Base-by-base conservation (phyloP, 2,113 vertebrate genomes). In the Baryphthengus martii region DNA sequence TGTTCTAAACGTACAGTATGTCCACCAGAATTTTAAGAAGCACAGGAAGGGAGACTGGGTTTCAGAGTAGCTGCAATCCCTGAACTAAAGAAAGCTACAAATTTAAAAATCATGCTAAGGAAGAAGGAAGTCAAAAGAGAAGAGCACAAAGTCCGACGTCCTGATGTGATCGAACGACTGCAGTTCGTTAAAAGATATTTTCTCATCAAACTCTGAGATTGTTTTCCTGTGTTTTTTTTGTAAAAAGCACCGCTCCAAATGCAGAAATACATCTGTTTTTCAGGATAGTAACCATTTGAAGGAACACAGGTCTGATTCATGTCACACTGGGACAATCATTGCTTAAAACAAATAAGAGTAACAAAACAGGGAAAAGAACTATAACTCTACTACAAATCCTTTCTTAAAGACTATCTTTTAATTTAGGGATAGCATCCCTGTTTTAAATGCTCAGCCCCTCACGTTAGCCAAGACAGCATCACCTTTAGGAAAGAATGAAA, bases 11-110 rank as follows among this genome's bases (percentile, higher is more conserved):
- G 42, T 4, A 2, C 3, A 72, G 29, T 2, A 33, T 3, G 11
- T 37, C 47, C 50, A 35, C 4, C 10, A 75, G 25, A 71, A 74
- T 68, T 81, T 59, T 71, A 84, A 73, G 42, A 66, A 3, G 45
- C 15, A 83, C 10, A 44, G 47, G 73, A 77, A 44, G 1, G 1
- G 10, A 37, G 3, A 49, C 4, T 15, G 9, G 1, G 1, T 55
- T 77, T 89, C 59, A 59, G 3, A 77, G 17, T 3, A 77, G 7
- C n/a, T 70, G 6, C 10, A 81, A 65, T 72, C 49, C 61, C 26
- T 20, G 2, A 10, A 26, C 26, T 72, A 37, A 44, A 79, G 18
- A 67, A 23, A 82, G 56, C 6, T 24, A 52, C 0, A 3, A 61
- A 49, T 79, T 45, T 26, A 53, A 56, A 85, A 83, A 31, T 1